Evolutionary conservation across 1,140 invertebrate genomes (phyloP).

Genomic region (Theocolax elegans): DNA sequence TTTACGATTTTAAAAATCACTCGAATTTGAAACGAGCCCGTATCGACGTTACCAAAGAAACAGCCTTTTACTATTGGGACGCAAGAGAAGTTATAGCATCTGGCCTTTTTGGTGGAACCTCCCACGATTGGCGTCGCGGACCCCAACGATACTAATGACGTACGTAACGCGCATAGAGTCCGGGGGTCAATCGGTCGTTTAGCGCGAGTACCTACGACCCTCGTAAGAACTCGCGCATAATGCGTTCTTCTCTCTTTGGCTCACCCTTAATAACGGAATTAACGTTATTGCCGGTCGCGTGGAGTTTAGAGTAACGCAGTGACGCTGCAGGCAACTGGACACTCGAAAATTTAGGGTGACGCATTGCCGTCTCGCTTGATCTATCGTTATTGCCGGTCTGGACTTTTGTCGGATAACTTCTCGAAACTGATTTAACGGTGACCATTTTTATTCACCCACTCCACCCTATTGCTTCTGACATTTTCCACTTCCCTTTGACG

Average conservation of each 20-base stretch:
- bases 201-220: slow-evolving; percentile 22
- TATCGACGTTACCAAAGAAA: no score
- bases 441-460: neutral
- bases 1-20: no score
- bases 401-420: neutral
- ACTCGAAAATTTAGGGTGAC: slow-evolving; percentile 26
- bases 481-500: neutral
- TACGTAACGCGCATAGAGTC: slow-evolving; percentile 50
- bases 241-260: slow-evolving; percentile 15
- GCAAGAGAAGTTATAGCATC: no score
- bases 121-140: slow-evolving; percentile 42
- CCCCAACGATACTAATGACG: slow-evolving; percentile 53
- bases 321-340: slow-evolving; percentile 27
- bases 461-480: neutral
- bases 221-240: slow-evolving; percentile 36
- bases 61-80: no score
- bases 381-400: slow-evolving; percentile 34
- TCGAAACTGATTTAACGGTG: slow-evolving; percentile 36
- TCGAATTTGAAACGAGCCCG: no score
- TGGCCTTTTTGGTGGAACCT: slow-evolving; percentile 24
- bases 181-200: slow-evolving; percentile 56
- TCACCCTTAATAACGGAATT: slow-evolving; percentile 59
- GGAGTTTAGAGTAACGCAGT: slow-evolving; percentile 21
- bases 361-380: slow-evolving; percentile 32
- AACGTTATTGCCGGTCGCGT: slow-evolving; percentile 52